These are phyloP conservation scores for Dendrocopos noguchii DNA, from an alignment of 2,113 vertebrate genomes.

Conservation along the genomic window DNA sequence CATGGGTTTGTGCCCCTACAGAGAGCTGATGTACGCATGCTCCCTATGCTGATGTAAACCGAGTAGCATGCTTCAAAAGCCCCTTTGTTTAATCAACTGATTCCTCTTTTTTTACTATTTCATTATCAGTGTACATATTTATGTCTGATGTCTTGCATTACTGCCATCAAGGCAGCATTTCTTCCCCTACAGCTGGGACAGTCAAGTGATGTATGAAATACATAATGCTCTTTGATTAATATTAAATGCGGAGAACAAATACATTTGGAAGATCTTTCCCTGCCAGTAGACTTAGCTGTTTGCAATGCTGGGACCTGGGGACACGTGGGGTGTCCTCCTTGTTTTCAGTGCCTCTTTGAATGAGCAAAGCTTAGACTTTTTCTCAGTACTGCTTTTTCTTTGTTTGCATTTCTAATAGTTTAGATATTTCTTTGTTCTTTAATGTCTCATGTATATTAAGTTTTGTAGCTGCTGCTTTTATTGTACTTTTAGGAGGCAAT, in stretches of 20 bases:
- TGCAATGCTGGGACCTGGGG: background rate
- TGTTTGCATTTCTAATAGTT: background rate
- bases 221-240: conserved; percentile 70
- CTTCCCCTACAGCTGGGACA: conserved; percentile 35
- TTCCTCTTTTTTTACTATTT: background rate
- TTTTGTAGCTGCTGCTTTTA: background rate
- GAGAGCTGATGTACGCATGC: background rate
- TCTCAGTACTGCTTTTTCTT: background rate
- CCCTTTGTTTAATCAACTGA: conserved; percentile 50
- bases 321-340: background rate
- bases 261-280: conserved; percentile 16
- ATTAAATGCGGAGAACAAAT: conserved; percentile 59
- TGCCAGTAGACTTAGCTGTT: background rate
- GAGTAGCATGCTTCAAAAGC: conserved; percentile 27
- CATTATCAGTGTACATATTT: conserved; percentile 8
- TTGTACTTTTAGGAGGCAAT: background rate
- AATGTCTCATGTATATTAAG: fast-evolving
- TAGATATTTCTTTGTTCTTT: background rate
- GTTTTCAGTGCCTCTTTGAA: background rate
- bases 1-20: fast-evolving
- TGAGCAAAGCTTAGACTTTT: background rate
- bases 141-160: conserved; percentile 36
- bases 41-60: background rate
- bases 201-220: conserved; percentile 65
- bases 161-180: conserved; percentile 2